A percentile compares a stretch with the other conserved stretches of the same genome.
Conservation (phyloP, 1,140 invertebrate genomes). For the Gryllus bimaculatus region DNA sequence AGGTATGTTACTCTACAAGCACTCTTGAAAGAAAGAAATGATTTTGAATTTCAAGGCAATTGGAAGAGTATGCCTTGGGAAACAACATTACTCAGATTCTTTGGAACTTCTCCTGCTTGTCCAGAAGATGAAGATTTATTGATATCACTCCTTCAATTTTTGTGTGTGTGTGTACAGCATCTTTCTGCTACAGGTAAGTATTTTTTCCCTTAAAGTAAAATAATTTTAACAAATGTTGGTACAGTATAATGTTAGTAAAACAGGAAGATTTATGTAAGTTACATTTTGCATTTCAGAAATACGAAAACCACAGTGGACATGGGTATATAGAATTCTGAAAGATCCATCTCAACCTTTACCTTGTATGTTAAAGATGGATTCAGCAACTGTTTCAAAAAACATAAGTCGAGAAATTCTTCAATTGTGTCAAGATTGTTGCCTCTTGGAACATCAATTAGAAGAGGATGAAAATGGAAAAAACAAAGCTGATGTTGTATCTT, state of each 20-base stretch:
- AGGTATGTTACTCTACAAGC: conserved; percentile 35
- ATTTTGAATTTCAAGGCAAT: background rate
- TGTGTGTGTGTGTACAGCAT: background rate
- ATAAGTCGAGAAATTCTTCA: conserved; percentile 29
- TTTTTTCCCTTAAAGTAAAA: background rate
- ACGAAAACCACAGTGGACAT: conserved; percentile 20
- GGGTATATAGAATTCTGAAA: conserved; percentile 30
- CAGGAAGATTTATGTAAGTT: background rate
- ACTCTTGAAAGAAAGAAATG: conserved; percentile 21
- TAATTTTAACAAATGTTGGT: background rate
- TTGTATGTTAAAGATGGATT: conserved; percentile 23
- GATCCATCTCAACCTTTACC: conserved; percentile 26
- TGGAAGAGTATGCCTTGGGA: conserved; percentile 42
- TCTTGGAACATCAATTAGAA: conserved; percentile 28
- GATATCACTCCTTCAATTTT: conserved; percentile 27
- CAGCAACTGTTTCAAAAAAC: conserved; percentile 24
- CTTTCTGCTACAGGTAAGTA: background rate
- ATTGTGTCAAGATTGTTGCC: conserved; percentile 28
- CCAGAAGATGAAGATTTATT: conserved; percentile 47
- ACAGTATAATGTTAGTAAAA: background rate
- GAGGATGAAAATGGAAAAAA: conserved; percentile 22
- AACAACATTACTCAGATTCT: conserved; percentile 44
- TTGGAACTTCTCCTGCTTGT: conserved; percentile 46
- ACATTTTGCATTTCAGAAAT: background rate
- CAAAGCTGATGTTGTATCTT: conserved; percentile 26